Conservation (phyloP, 1,140 invertebrate species). For the Colletes gigas region DNA sequence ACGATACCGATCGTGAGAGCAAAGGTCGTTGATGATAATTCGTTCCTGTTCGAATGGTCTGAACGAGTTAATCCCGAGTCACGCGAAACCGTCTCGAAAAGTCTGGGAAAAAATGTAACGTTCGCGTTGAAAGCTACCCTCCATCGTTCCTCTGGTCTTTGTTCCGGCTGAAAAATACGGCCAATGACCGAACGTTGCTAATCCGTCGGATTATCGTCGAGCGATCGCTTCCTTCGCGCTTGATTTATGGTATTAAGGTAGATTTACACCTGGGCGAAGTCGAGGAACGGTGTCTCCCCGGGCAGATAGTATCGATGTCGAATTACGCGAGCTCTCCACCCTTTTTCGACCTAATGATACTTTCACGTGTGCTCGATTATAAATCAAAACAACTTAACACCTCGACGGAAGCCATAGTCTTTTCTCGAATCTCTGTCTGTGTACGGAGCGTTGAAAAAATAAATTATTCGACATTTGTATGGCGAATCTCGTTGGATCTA, state of each 20-base stretch:
- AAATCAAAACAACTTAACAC: too few species aligned
- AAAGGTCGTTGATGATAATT: too few species aligned
- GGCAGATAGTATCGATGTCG: constrained; percentile 15
- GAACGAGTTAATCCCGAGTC: background rate
- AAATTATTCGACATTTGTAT: too few species aligned
- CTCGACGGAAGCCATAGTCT: too few species aligned
- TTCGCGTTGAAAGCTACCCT: background rate
- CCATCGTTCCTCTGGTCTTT: background rate
- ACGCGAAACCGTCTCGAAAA: background rate
- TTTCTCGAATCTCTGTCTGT: too few species aligned
- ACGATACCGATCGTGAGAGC: too few species aligned
- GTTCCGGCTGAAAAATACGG: constrained; percentile 7
- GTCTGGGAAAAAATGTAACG: background rate
- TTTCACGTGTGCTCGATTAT: too few species aligned
- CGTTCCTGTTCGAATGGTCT: too few species aligned
- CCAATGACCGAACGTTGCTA: constrained; percentile 19
- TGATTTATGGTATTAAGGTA: constrained; percentile 32
- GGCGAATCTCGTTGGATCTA: too few species aligned
- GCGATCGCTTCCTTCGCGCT: constrained; percentile 43
- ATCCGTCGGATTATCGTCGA: constrained; percentile 37
- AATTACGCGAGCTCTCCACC: background rate
- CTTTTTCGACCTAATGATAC: background rate
- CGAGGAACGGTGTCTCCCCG: background rate
- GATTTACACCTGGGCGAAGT: constrained; percentile 33
- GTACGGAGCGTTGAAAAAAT: too few species aligned